phyloP scores from a whole-genome alignment of 2,888 invertebrate species.

The Melieria crassipennis region DNA sequence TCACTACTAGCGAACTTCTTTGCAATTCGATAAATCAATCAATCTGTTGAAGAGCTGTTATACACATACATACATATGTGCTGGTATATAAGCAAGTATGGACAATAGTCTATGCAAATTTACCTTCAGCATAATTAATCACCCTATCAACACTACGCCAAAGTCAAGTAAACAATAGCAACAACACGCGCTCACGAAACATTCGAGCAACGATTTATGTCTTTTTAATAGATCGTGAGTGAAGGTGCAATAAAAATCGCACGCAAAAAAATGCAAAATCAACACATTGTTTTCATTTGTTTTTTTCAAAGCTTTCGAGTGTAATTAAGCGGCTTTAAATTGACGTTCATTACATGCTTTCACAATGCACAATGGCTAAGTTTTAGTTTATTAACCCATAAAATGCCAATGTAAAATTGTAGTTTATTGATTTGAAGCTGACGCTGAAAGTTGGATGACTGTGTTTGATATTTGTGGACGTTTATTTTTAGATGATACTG shows the following conservation, averaged over 20 bases:
- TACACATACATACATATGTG: background rate
- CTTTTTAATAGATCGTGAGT: conserved; percentile 18
- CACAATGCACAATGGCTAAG: no score
- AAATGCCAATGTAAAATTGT: no score
- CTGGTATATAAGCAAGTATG: background rate
- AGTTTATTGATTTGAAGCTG: no score
- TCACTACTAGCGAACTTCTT: no score
- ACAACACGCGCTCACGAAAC: background rate
- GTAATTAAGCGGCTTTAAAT: no score
- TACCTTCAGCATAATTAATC: conserved; percentile 16
- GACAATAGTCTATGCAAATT: conserved; percentile 6
- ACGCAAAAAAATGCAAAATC: no score
- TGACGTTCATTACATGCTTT: no score
- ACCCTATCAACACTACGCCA: conserved; percentile 15
- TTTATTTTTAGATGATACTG: no score
- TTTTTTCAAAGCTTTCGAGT: background rate
- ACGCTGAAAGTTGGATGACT: no score
- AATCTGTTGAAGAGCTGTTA: background rate
- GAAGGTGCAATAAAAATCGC: background rate
- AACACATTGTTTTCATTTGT: background rate
- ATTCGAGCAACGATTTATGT: conserved; percentile 20
- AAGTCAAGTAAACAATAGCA: background rate
- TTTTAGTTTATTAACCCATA: no score
- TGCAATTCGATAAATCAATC: background rate
- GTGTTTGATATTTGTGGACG: no score